Conservation (phyloP, 2,888 invertebrate species). For the Machimus atricapillus region DNA sequence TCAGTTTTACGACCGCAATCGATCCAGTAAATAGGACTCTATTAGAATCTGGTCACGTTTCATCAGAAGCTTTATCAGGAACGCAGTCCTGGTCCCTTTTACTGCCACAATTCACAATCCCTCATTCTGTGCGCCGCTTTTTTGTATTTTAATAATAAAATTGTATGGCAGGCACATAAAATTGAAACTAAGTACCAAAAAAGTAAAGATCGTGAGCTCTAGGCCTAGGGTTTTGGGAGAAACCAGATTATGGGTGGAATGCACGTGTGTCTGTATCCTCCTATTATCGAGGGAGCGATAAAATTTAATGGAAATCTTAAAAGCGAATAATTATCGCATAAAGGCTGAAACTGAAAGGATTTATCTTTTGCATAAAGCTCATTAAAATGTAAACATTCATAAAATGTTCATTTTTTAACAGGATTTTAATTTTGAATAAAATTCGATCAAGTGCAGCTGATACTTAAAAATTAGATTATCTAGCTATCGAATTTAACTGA, state of each 20-base stretch:
- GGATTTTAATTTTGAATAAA: too few relatives aligned
- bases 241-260: background rate
- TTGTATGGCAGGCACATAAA: background rate
- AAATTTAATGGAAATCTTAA: background rate
- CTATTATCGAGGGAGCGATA: background rate
- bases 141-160: background rate
- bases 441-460: too few relatives aligned
- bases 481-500: too few relatives aligned
- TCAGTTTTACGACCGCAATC: conserved; percentile 10
- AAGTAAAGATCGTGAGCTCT: background rate
- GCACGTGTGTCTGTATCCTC: background rate
- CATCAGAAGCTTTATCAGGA: background rate
- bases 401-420: too few relatives aligned
- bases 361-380: too few relatives aligned
- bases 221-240: background rate
- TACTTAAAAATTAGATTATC: too few relatives aligned
- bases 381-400: too few relatives aligned
- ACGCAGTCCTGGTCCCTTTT: background rate
- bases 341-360: too few relatives aligned
- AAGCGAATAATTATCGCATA: background rate
- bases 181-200: background rate
- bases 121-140: background rate
- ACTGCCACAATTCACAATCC: background rate
- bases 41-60: conserved; percentile 11
- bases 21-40: background rate